These are phyloP conservation scores for Microcebus jonahi DNA, from an alignment of 2,113 vertebrate species.

Conservation along the genomic window DNA sequence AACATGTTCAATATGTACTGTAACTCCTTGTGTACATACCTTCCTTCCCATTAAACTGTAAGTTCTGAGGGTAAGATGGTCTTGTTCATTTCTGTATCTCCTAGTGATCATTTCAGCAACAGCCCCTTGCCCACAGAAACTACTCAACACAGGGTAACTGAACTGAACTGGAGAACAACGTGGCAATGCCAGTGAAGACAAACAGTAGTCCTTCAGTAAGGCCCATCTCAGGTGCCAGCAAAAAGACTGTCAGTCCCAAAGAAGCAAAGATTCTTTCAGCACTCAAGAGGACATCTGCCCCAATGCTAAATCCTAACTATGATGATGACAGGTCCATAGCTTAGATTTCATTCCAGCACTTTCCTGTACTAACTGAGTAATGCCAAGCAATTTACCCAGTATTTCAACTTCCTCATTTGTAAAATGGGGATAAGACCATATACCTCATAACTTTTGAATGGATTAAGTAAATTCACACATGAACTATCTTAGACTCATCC, in stretches of 20 bases:
- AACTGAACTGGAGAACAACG: background rate
- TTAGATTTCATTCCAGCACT: background rate
- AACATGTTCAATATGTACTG: background rate
- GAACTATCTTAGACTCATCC: conserved; percentile 13
- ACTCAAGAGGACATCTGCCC: background rate
- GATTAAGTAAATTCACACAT: background rate
- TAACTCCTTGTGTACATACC: background rate
- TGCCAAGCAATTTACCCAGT: background rate
- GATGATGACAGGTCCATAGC: background rate
- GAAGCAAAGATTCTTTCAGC: background rate
- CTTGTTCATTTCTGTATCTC: background rate
- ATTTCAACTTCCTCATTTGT: conserved; percentile 24
- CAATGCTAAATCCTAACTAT: background rate
- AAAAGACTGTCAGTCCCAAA: background rate
- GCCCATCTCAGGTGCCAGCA: background rate
- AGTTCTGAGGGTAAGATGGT: background rate
- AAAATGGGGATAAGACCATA: background rate
- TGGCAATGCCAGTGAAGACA: background rate
- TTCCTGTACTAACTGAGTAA: background rate
- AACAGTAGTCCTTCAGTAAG: conserved; percentile 10
- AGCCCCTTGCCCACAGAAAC: background rate
- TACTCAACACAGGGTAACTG: background rate
- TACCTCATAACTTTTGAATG: background rate
- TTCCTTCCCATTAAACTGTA: background rate
- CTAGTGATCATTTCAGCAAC: background rate